phyloP scores from a whole-genome alignment of 2,797 vertebrate species.

The Toxotes lorentzi region DNA sequence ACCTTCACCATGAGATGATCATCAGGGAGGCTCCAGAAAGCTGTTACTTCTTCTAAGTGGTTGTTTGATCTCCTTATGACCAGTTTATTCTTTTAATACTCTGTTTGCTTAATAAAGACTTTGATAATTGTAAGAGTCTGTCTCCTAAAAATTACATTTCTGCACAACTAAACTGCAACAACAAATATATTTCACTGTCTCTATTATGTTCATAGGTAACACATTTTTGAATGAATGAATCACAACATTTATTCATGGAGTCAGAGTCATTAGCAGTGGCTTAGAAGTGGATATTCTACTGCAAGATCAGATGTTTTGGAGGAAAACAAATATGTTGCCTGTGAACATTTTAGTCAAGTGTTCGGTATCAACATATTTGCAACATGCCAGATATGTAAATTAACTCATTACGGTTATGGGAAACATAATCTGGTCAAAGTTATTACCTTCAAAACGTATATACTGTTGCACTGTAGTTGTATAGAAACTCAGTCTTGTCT shows the following conservation, averaged over 20 bases:
- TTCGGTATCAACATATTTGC: neutral
- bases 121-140: no score
- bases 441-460: neutral
- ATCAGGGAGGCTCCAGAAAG: neutral
- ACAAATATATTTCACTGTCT: neutral
- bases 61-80: neutral
- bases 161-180: neutral
- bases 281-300: neutral
- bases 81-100: neutral
- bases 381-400: neutral
- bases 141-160: neutral
- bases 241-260: neutral
- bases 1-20: conserved; percentile 2
- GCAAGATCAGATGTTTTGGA: neutral
- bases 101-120: neutral
- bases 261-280: no score
- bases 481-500: no score
- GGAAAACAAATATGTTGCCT: neutral
- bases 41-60: neutral
- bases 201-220: neutral
- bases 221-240: neutral
- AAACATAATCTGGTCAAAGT: neutral
- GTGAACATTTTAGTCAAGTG: neutral
- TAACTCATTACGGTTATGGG: neutral
- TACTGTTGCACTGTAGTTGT: neutral